phyloP scores from a whole-genome alignment of 1,140 invertebrate species.

The Drosophila truncata region DNA sequence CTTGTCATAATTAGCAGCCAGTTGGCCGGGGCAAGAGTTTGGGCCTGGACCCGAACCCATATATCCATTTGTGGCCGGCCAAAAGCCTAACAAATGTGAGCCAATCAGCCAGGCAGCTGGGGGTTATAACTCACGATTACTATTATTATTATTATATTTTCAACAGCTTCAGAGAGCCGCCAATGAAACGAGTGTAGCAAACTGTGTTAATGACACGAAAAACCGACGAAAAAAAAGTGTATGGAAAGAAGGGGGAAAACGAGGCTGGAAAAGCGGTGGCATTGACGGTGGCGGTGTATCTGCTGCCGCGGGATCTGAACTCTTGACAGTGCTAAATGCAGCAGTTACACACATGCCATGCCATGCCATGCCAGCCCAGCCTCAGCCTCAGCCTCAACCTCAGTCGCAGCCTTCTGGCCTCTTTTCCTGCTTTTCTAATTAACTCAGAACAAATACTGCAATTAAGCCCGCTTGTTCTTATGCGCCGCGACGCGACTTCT shows the following conservation, averaged over 20 bases:
- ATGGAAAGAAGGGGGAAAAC: constrained; percentile 31
- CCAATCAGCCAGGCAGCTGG: constrained; percentile 62
- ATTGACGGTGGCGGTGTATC: constrained; percentile 13
- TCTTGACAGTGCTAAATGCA: constrained; percentile 81
- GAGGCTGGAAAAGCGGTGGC: constrained; percentile 50
- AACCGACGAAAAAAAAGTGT: constrained; percentile 53
- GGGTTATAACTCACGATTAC: constrained; percentile 64
- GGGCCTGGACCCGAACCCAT: constrained; percentile 29
- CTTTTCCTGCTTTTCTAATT: constrained; percentile 73
- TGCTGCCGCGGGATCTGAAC: constrained; percentile 55
- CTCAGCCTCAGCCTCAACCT: not conserved
- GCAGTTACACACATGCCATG: constrained; percentile 72
- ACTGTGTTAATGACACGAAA: constrained; percentile 79
- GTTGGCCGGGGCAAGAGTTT: constrained; percentile 26
- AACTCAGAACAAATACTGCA: constrained; percentile 83
- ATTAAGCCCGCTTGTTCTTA: constrained; percentile 79
- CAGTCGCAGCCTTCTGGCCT: constrained; percentile 10
- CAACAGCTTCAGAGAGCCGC: constrained; percentile 57
- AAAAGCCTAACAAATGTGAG: constrained; percentile 64
- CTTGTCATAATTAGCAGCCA: constrained; percentile 50
- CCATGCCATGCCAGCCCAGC: constrained; percentile 5
- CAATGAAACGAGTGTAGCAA: constrained; percentile 51
- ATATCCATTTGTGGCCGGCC: constrained; percentile 31
- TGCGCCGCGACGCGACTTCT: constrained; percentile 28
- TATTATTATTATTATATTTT: constrained; percentile 66